phyloP scores from a whole-genome alignment of 2,888 invertebrate genomes.

The Sicus ferrugineus region DNA sequence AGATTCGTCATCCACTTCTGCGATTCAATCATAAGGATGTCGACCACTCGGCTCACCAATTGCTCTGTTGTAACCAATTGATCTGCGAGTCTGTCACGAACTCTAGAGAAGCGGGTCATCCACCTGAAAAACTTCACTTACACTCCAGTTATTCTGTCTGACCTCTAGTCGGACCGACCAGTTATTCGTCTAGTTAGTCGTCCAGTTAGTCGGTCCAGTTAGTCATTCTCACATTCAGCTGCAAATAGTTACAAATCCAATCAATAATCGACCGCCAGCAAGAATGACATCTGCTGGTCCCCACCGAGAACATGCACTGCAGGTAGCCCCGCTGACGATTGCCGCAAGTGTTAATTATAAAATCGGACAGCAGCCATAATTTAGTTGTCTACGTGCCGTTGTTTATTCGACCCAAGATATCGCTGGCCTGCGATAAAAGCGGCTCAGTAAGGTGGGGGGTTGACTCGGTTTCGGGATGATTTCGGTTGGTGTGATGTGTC shows the following conservation, averaged over 20 bases:
- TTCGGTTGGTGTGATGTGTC: no score
- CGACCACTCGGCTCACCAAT: no score
- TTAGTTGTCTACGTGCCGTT: constrained; percentile 37
- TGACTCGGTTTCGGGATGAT: constrained; percentile 1
- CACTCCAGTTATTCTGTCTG: no score
- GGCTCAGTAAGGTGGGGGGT: no score
- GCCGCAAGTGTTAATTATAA: constrained; percentile 46
- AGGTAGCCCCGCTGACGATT: constrained; percentile 5
- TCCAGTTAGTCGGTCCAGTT: constrained; percentile 1
- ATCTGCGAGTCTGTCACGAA: no score
- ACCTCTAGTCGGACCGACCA: no score
- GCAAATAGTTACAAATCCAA: constrained; percentile 12
- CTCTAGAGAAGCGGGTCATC: no score
- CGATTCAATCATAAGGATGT: no score
- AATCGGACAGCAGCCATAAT: constrained; percentile 45
- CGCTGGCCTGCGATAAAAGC: neutral
- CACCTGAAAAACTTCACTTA: no score
- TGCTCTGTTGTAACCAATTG: no score
- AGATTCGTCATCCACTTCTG: no score
- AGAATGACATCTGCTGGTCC: neutral
- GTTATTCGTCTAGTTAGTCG: neutral
- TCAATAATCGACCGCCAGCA: constrained; percentile 8
- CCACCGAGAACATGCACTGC: constrained; percentile 4
- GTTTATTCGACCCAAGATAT: neutral
- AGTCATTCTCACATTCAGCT: neutral